These are phyloP conservation scores for Cryptoblepharus egeriae DNA, from an alignment of 2,797 vertebrate species.

Conservation along the genomic window DNA sequence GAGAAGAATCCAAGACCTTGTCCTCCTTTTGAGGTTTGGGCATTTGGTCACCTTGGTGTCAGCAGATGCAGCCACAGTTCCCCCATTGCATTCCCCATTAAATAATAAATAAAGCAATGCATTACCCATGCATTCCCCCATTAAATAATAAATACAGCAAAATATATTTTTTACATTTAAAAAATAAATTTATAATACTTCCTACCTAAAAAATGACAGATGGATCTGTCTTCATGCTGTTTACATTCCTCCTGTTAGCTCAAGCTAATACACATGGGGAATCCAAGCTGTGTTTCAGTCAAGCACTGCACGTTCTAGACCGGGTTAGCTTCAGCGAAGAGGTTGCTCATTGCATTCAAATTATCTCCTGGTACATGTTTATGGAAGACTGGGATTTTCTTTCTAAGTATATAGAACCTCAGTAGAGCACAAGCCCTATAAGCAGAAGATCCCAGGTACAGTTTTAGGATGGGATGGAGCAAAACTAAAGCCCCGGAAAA, in stretches of 20 bases:
- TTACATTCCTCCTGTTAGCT: not conserved
- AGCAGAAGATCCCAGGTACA: not conserved
- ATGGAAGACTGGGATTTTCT: not conserved
- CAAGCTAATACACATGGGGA: not conserved
- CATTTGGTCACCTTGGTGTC: too few relatives aligned
- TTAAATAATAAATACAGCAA: too few relatives aligned
- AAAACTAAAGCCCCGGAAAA: not conserved
- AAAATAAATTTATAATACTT: too few relatives aligned
- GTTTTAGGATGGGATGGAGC: not conserved
- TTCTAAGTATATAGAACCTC: too few relatives aligned
- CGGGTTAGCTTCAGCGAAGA: not conserved
- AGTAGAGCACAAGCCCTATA: too few relatives aligned
- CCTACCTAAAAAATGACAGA: not conserved
- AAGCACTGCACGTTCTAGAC: not conserved
- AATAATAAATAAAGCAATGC: too few relatives aligned
- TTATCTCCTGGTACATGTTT: not conserved
- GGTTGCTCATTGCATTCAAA: not conserved
- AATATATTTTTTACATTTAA: too few relatives aligned
- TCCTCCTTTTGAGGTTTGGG: too few relatives aligned
- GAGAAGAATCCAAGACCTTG: too few relatives aligned
- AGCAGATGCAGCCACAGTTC: too few relatives aligned
- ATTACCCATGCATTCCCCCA: too few relatives aligned
- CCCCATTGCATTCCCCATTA: too few relatives aligned
- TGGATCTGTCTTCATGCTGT: not conserved
- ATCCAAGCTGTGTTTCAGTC: not conserved